A percentile compares a stretch with the other conserved stretches of the same genome.
phyloP scores from a whole-genome alignment of 1,140 invertebrate species.

The Drosophila kikkawai region DNA sequence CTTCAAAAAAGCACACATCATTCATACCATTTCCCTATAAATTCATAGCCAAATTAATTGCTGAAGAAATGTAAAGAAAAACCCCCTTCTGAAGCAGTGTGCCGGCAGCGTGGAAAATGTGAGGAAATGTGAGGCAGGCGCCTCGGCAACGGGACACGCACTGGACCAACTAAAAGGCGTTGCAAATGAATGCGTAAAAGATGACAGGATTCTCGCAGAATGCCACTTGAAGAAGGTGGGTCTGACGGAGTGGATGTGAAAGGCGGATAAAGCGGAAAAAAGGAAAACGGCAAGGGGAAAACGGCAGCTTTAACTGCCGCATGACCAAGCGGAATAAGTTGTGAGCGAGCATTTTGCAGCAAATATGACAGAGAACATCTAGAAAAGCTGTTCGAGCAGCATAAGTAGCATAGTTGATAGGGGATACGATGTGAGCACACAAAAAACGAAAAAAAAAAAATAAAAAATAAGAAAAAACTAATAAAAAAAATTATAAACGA shows the following conservation, averaged over 20 bases:
- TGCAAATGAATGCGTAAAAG: conserved; percentile 74
- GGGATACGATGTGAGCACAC: conserved; percentile 12
- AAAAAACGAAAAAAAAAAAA: too few species aligned
- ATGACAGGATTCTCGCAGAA: conserved; percentile 66
- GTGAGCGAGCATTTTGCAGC: conserved; percentile 20
- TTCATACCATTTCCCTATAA: too few species aligned
- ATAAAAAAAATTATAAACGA: neutral
- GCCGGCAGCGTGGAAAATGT: conserved; percentile 6
- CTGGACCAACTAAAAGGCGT: conserved; percentile 50
- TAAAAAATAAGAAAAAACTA: too few species aligned
- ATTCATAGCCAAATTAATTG: neutral
- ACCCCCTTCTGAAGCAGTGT: conserved; percentile 5
- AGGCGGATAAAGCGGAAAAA: neutral
- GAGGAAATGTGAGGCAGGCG: conserved; percentile 14
- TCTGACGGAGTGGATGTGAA: neutral
- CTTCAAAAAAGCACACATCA: too few species aligned
- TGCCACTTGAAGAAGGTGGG: conserved; percentile 17
- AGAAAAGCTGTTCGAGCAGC: conserved; percentile 27
- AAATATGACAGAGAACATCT: conserved; percentile 49
- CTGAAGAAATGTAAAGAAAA: neutral
- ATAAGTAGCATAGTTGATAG: conserved; percentile 40
- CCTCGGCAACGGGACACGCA: conserved; percentile 29
- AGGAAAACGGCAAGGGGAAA: neutral
- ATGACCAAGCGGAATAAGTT: conserved; percentile 54
- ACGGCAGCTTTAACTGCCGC: conserved; percentile 39